Evolutionary conservation across 2,888 invertebrate genomes (phyloP).

Genomic region (Tenthredo distinguenda): DNA sequence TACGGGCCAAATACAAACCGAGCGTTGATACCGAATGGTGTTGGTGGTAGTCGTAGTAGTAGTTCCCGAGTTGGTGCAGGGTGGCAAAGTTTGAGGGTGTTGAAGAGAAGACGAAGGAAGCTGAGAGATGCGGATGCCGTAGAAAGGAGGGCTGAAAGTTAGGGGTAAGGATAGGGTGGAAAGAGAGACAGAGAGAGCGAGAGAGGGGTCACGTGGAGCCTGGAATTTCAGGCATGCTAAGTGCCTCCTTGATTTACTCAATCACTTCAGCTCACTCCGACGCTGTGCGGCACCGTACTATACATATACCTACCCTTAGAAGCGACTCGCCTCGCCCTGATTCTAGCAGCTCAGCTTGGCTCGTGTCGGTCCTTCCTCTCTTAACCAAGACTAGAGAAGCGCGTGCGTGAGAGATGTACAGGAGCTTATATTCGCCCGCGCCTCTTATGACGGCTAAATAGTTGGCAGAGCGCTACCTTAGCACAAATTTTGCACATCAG

Average conservation of each 20-base stretch:
- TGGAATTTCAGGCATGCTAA: conserved; percentile 63
- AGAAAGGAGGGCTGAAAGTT: conserved; percentile 33
- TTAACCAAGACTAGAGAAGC: conserved; percentile 15
- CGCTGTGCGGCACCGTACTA: conserved; percentile 32
- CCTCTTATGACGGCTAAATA: conserved; percentile 27
- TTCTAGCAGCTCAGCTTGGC: conserved; percentile 21
- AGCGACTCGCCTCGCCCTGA: conserved; percentile 8
- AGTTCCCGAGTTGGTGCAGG: background rate
- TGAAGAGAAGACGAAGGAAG: conserved; percentile 22
- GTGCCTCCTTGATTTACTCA: conserved; percentile 66
- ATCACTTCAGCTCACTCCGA: conserved; percentile 59
- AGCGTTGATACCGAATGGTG: conserved; percentile 1
- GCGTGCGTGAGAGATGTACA: conserved; percentile 12
- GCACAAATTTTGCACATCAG: conserved; percentile 25
- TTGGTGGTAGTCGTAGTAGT: background rate
- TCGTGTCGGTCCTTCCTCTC: conserved; percentile 9
- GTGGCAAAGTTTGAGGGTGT: conserved; percentile 24
- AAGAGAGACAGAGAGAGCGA: background rate
- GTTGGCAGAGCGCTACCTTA: background rate
- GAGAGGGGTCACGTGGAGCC: conserved; percentile 46
- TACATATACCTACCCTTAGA: conserved; percentile 33
- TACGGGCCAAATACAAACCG: background rate
- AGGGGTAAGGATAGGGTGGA: conserved; percentile 37
- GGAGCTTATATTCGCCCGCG: conserved; percentile 3
- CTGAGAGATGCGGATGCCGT: conserved; percentile 33